phyloP scores from a whole-genome alignment of 2,113 vertebrate species.

The Dicerorhinus sumatrensis region DNA sequence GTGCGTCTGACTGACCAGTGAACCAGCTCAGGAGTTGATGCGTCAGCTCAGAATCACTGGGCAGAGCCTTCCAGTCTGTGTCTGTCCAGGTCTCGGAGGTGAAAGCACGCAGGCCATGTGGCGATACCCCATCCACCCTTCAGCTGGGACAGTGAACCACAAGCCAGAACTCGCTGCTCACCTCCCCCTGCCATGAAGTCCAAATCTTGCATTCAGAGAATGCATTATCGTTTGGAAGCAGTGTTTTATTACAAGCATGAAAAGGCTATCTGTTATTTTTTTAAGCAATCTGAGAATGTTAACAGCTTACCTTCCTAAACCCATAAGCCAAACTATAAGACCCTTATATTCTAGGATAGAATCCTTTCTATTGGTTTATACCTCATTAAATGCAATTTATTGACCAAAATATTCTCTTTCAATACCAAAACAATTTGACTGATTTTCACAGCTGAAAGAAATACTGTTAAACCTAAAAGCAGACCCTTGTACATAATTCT shows the following conservation, averaged over 20 bases:
- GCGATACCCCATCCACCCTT: too few relatives aligned
- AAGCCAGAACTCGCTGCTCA: too few relatives aligned
- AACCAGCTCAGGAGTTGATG: not conserved
- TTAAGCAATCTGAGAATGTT: not conserved
- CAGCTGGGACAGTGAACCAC: not conserved
- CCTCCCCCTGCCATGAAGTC: too few relatives aligned
- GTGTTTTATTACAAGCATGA: too few relatives aligned
- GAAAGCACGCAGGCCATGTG: too few relatives aligned
- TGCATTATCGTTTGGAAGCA: not conserved
- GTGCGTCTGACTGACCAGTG: fast-evolving
- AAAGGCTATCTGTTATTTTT: not conserved
- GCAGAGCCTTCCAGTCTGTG: too few relatives aligned
- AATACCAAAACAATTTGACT: not conserved
- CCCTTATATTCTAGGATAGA: too few relatives aligned
- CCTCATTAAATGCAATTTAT: not conserved
- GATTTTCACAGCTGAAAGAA: not conserved
- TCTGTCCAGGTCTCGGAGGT: too few relatives aligned
- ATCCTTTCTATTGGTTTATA: not conserved
- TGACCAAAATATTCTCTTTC: not conserved
- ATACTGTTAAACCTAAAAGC: not conserved
- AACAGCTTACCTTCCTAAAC: not conserved
- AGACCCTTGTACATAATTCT: not conserved
- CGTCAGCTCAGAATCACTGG: not conserved
- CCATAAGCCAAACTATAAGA: not conserved
- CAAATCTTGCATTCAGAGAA: not conserved